Evolutionary conservation across 2,113 vertebrate genomes (phyloP).

Genomic region (Pavo muticus): DNA sequence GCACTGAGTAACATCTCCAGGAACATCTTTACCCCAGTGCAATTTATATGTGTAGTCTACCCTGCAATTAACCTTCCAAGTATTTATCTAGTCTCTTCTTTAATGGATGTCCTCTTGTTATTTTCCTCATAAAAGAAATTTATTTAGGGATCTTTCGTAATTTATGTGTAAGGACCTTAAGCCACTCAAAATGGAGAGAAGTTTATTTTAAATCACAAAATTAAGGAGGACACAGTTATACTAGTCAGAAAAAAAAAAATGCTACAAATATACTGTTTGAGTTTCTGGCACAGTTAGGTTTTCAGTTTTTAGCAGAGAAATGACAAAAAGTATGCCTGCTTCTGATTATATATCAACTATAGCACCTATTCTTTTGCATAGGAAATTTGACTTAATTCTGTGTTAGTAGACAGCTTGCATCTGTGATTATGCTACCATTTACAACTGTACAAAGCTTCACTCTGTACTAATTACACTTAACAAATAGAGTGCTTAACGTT

Average conservation of each 20-base stretch:
- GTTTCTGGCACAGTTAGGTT: background rate
- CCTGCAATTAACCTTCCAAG: background rate
- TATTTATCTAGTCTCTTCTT: background rate
- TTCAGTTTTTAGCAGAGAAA: background rate
- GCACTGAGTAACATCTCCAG: background rate
- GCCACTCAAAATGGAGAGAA: background rate
- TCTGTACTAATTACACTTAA: conserved; percentile 65
- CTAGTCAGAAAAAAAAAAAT: background rate
- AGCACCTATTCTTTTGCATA: conserved; percentile 30
- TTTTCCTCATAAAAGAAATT: background rate
- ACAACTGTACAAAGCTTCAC: conserved; percentile 46
- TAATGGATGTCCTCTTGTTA: background rate
- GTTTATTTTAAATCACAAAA: background rate
- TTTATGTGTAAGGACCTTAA: background rate
- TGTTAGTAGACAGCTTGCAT: conserved; percentile 49
- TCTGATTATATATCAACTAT: conserved; percentile 56
- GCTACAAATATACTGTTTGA: background rate
- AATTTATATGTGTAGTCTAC: background rate
- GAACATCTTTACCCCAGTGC: background rate
- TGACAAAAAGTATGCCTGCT: background rate
- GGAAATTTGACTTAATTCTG: conserved; percentile 55
- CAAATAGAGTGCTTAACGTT: conserved; percentile 49
- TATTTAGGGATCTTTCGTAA: background rate
- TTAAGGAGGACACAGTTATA: background rate
- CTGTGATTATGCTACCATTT: conserved; percentile 70